Conservation (phyloP, 2,797 vertebrate genomes). For the Esox lucius region DNA sequence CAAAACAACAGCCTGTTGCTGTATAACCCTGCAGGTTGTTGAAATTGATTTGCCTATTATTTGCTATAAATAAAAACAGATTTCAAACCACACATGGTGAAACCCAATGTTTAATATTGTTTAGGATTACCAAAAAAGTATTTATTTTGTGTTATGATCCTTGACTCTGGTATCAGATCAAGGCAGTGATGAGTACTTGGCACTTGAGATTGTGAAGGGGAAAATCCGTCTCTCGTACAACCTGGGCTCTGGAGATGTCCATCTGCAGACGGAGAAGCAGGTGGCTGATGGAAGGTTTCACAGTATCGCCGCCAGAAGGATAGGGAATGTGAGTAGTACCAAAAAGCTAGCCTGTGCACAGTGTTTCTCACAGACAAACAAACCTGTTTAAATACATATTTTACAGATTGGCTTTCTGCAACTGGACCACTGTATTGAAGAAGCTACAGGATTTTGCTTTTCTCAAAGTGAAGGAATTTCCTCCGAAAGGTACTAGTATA, state of each 20-base stretch:
- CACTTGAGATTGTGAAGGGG: conserved; percentile 73
- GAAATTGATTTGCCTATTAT: neutral
- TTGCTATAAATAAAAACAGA: neutral
- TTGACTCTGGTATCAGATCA: neutral
- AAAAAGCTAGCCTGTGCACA: neutral
- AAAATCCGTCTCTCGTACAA: conserved; percentile 69
- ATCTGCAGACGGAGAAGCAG: conserved; percentile 66
- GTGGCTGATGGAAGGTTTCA: conserved; percentile 79
- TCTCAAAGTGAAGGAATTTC: conserved; percentile 58
- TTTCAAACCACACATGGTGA: neutral
- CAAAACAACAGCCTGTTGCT: conserved; percentile 71
- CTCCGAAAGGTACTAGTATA: conserved; percentile 62
- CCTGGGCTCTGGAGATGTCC: conserved; percentile 73
- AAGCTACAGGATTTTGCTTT: conserved; percentile 68
- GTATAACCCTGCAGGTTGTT: conserved; percentile 64
- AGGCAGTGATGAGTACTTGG: conserved; percentile 68
- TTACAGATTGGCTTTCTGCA: conserved; percentile 72
- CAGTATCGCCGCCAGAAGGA: conserved; percentile 69
- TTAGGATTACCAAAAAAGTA: neutral
- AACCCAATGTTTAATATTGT: neutral
- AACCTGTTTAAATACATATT: conserved; percentile 8
- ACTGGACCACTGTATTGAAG: conserved; percentile 74
- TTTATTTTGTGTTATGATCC: neutral
- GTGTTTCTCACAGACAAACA: neutral
- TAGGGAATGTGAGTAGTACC: conserved; percentile 69